Conservation (phyloP, 2,797 vertebrate genomes). For the Tenualosa ilisha region DNA sequence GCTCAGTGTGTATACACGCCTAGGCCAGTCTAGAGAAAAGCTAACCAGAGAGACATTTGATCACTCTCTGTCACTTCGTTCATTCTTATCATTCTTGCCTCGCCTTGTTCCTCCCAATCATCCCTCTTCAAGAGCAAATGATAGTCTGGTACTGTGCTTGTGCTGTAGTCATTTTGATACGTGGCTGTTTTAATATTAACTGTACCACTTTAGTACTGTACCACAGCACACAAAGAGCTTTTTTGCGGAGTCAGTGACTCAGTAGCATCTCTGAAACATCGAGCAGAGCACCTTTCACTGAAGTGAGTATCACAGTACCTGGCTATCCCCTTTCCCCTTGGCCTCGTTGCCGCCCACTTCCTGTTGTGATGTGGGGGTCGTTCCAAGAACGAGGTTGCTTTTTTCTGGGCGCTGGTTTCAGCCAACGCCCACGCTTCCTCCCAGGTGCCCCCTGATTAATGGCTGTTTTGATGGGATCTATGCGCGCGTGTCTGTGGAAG, state of each 20-base stretch:
- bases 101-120: no score
- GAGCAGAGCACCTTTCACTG: background rate
- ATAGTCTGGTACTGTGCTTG: background rate
- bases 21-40: background rate
- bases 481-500: conserved; percentile 36
- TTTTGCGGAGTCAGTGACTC: background rate
- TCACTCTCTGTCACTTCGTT: background rate
- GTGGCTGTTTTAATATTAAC: background rate
- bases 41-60: background rate
- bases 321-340: conserved; percentile 45
- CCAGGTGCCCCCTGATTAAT: conserved; percentile 71
- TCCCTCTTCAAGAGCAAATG: no score
- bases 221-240: background rate
- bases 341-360: conserved; percentile 46
- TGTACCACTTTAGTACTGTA: background rate
- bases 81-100: no score
- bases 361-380: conserved; percentile 48
- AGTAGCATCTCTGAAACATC: background rate
- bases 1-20: background rate
- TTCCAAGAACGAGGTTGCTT: conserved; percentile 15
- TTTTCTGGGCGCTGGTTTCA: conserved; percentile 24
- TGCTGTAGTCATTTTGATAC: background rate
- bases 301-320: conserved; percentile 42
- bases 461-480: conserved; percentile 50
- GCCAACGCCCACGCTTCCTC: conserved; percentile 66